Evolutionary conservation across 2,888 invertebrate species (phyloP).

Genomic region (Tyria jacobaeae): DNA sequence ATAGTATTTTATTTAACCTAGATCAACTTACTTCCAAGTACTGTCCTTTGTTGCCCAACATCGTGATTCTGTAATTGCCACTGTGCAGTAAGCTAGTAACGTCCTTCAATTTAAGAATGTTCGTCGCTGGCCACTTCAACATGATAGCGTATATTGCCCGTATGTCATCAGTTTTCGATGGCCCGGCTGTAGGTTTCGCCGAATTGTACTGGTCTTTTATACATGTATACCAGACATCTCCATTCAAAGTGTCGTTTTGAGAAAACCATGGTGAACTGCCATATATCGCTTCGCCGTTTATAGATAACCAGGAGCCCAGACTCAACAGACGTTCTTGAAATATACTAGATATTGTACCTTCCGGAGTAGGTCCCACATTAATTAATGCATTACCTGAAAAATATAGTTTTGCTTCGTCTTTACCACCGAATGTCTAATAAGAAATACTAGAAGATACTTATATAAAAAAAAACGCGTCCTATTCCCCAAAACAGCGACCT

Average conservation of each 20-base stretch:
- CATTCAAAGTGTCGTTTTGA: conserved; percentile 92
- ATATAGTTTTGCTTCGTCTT: not conserved
- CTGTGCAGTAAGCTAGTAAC: conserved; percentile 58
- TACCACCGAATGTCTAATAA: not conserved
- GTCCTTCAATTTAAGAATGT: conserved; percentile 71
- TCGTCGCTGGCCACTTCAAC: conserved; percentile 89
- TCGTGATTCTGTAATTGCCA: conserved; percentile 57
- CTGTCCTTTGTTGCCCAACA: conserved; percentile 64
- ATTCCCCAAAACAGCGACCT: too few relatives aligned
- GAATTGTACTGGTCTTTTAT: conserved; percentile 59
- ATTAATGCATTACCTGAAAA: conserved; percentile 90
- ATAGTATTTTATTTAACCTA: conserved; percentile 21
- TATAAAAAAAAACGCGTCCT: too few relatives aligned
- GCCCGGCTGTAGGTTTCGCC: conserved; percentile 54
- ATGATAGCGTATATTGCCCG: conserved; percentile 89
- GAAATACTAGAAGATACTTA: not conserved
- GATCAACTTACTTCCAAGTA: conserved; percentile 61
- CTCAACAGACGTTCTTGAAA: conserved; percentile 93
- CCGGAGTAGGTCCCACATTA: conserved; percentile 96
- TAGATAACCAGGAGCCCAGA: conserved; percentile 92
- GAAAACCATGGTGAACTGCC: conserved; percentile 90
- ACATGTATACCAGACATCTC: conserved; percentile 91
- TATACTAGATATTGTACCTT: conserved; percentile 94
- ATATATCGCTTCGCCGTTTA: conserved; percentile 97
- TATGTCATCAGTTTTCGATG: conserved; percentile 52